These are phyloP conservation scores for Halcyon smyrnensis DNA, from an alignment of 2,797 vertebrate genomes.

Conservation along the genomic window DNA sequence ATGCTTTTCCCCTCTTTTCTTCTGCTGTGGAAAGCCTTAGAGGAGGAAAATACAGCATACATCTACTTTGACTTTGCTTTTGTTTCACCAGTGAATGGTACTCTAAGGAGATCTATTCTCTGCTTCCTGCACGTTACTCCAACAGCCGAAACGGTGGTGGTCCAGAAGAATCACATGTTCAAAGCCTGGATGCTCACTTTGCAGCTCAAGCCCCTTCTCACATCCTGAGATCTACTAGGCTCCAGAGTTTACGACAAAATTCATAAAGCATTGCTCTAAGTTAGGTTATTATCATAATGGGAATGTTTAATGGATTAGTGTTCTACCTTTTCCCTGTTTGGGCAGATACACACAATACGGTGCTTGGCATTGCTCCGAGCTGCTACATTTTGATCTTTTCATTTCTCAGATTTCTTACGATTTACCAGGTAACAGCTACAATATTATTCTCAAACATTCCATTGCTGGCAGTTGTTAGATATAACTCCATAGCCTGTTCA, in stretches of 20 bases:
- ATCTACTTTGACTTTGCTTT: neutral
- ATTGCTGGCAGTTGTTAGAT: conserved; percentile 67
- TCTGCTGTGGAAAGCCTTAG: conserved; percentile 8
- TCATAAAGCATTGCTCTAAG: conserved; percentile 42
- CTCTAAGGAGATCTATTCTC: neutral
- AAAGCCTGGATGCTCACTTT: neutral
- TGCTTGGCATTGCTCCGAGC: conserved; percentile 58
- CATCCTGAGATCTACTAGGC: neutral
- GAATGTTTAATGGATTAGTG: conserved; percentile 67
- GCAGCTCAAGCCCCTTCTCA: neutral
- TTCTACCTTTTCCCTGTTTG: conserved; percentile 69
- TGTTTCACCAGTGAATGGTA: neutral
- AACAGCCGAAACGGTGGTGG: conserved; percentile 5
- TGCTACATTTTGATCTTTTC: conserved; percentile 56
- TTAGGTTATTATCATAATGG: conserved; percentile 71
- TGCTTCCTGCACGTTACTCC: neutral
- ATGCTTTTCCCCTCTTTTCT: neutral
- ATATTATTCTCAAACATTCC: conserved; percentile 66
- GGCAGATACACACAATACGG: conserved; percentile 54
- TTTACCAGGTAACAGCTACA: conserved; percentile 75
- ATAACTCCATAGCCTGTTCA: conserved; percentile 27
- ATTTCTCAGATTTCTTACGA: conserved; percentile 72
- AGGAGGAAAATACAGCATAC: neutral
- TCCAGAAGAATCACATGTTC: conserved; percentile 29
- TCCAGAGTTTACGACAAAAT: conserved; percentile 25